Conservation (phyloP, 2,797 vertebrate genomes). For the Oophaga sylvatica region DNA sequence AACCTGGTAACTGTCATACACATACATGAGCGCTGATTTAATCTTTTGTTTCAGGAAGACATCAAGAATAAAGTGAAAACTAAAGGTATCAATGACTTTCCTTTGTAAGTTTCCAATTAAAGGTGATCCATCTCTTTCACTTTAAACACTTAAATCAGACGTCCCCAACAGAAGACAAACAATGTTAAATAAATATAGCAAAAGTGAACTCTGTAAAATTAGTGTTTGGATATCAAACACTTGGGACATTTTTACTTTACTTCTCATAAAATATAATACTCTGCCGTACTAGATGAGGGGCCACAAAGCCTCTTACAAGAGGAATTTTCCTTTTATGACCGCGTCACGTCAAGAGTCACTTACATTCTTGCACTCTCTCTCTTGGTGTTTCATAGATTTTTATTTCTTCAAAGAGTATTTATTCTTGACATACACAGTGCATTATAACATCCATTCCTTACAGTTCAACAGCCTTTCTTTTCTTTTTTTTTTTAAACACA, state of each 20-base stretch:
- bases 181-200: conserved; percentile 35
- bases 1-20: background rate
- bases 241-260: conserved; percentile 39
- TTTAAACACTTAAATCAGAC: conserved; percentile 39
- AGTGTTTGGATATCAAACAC: conserved; percentile 49
- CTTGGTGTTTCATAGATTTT: conserved; percentile 26
- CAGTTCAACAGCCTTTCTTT: background rate
- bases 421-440: background rate
- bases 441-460: background rate
- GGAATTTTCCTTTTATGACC: conserved; percentile 40
- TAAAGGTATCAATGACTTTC: conserved; percentile 1
- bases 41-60: background rate
- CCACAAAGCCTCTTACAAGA: conserved; percentile 23
- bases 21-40: background rate
- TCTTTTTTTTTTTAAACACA: background rate
- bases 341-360: conserved; percentile 42
- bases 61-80: conserved; percentile 13
- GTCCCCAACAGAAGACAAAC: conserved; percentile 24
- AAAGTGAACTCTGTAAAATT: conserved; percentile 39
- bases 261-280: conserved; percentile 44
- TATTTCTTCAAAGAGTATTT: conserved; percentile 36
- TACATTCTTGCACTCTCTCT: conserved; percentile 40
- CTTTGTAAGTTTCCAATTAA: conserved; percentile 19
- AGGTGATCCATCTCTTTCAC: conserved; percentile 31
- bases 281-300: conserved; percentile 23